Conservation (phyloP, 1,140 invertebrate species). For the Battus philenor region DNA sequence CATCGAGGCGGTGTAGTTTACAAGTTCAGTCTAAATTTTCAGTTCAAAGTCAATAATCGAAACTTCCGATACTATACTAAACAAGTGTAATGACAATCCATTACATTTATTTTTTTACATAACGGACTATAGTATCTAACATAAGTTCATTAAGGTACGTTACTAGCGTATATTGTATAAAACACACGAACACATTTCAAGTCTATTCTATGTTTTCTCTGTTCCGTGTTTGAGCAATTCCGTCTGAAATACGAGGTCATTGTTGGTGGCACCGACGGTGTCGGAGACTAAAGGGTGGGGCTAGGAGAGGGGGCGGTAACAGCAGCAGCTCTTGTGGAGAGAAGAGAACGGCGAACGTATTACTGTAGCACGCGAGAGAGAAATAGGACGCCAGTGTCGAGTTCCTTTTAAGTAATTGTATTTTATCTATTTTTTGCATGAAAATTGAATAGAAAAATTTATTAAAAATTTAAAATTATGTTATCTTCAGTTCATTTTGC, state of each 20-base stretch:
- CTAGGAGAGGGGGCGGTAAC: constrained; percentile 31
- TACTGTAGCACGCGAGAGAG: constrained; percentile 62
- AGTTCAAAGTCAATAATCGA: too few species aligned
- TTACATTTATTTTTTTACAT: too few species aligned
- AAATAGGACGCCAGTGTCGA: constrained; percentile 62
- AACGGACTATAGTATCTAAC: too few species aligned
- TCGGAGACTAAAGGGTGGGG: constrained; percentile 38
- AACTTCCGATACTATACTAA: too few species aligned
- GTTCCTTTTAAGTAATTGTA: constrained; percentile 67
- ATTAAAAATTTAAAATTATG: constrained; percentile 19
- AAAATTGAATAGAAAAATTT: constrained; percentile 21
- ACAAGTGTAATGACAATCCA: too few species aligned
- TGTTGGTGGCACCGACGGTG: constrained; percentile 65
- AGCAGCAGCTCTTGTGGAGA: constrained; percentile 34
- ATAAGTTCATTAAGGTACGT: constrained; percentile 3
- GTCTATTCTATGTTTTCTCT: constrained; percentile 58
- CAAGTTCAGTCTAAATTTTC: too few species aligned
- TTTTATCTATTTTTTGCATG: constrained; percentile 49
- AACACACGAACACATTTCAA: constrained; percentile 13
- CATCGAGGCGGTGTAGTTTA: too few species aligned
- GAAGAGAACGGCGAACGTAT: constrained; percentile 56
- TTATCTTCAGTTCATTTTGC: too few species aligned
- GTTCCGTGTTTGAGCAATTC: constrained; percentile 71
- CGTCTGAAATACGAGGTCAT: constrained; percentile 73
- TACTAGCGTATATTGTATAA: constrained; percentile 9